phyloP scores from a whole-genome alignment of 1,140 invertebrate genomes.

The Nephila pilipes region DNA sequence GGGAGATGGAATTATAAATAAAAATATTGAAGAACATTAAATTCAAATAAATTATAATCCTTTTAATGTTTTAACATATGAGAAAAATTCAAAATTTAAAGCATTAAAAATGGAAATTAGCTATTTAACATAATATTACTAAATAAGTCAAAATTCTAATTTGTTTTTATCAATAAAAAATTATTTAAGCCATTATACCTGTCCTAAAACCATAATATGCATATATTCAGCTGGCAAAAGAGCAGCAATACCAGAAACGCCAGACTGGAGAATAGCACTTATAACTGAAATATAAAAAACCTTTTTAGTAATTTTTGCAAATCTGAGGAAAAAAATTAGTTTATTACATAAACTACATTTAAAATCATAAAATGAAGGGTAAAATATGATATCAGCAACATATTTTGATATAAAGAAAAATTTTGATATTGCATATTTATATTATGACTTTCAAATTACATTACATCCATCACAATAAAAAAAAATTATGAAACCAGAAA shows the following conservation, averaged over 20 bases:
- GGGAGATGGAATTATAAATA: too few relatives aligned
- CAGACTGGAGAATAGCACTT: constrained; percentile 89
- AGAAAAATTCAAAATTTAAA: too few relatives aligned
- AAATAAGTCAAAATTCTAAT: neutral
- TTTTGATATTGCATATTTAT: too few relatives aligned
- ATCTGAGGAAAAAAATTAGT: too few relatives aligned
- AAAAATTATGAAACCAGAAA: neutral
- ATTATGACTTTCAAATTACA: too few relatives aligned
- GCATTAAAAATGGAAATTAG: neutral
- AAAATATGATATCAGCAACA: too few relatives aligned
- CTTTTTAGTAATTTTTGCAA: neutral
- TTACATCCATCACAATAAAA: too few relatives aligned
- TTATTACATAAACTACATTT: too few relatives aligned
- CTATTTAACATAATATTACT: neutral
- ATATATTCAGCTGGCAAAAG: constrained; percentile 93
- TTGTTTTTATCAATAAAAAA: neutral
- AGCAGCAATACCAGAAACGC: constrained; percentile 91
- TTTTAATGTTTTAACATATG: too few relatives aligned
- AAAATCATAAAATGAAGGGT: too few relatives aligned
- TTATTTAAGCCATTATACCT: constrained; percentile 8
- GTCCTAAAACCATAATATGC: constrained; percentile 90
- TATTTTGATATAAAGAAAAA: too few relatives aligned
- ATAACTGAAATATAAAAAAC: constrained; percentile 15
- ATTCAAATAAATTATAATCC: constrained; percentile 17
- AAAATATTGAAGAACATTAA: too few relatives aligned